These are phyloP conservation scores for Rhopalosiphum padi DNA, from an alignment of 1,140 invertebrate genomes.

Conservation along the genomic window DNA sequence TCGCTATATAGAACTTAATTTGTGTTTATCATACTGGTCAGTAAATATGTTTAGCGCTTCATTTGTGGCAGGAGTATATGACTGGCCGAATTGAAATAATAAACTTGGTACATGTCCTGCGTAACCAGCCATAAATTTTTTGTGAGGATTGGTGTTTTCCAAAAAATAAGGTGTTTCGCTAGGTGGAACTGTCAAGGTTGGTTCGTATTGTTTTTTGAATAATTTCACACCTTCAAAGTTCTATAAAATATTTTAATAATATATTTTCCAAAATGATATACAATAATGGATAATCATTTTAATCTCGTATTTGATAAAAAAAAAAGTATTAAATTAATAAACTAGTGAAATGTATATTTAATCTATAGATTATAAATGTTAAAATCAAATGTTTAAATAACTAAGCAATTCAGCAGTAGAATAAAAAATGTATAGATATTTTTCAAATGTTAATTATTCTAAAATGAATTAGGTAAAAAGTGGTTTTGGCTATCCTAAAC, in stretches of 20 bases:
- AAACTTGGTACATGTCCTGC: neutral
- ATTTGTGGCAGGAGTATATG: neutral
- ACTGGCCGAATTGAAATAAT: neutral
- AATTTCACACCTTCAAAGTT: neutral
- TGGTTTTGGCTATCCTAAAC: neutral
- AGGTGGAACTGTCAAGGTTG: neutral
- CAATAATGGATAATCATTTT: neutral
- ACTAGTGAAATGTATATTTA: neutral
- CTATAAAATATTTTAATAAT: neutral
- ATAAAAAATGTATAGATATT: neutral
- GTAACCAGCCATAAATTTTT: slow-evolving; percentile 8
- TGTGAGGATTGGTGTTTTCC: neutral
- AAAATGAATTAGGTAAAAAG: neutral
- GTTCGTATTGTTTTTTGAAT: neutral
- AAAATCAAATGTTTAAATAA: neutral
- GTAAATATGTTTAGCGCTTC: neutral
- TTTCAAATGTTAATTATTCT: too few species aligned
- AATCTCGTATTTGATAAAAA: neutral
- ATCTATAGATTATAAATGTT: neutral
- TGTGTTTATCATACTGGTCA: neutral
- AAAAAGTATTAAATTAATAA: neutral
- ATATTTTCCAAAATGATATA: neutral
- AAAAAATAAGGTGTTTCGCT: neutral
- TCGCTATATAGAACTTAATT: neutral
- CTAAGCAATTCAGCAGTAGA: neutral